Percentiles rank a stretch among this genome's conserved stretches.
Evolutionary conservation across 2,888 invertebrate species (phyloP).

Genomic region (Thalpophila matura): DNA sequence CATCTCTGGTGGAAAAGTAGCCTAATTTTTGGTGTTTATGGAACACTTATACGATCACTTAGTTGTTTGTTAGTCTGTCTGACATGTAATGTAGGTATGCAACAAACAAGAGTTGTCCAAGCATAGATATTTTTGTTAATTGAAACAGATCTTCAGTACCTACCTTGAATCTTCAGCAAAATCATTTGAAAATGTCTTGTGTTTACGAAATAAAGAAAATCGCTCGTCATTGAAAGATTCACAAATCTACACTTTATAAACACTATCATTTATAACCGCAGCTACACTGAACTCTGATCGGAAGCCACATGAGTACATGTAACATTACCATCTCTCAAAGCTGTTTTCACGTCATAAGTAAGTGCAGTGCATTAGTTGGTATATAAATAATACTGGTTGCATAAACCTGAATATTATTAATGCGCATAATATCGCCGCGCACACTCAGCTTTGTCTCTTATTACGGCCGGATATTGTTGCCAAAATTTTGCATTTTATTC

Average conservation of each 20-base stretch:
- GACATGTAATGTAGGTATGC: too few species aligned
- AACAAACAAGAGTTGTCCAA: too few species aligned
- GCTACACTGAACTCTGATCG: constrained; percentile 17
- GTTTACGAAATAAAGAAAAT: background rate
- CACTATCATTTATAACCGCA: background rate
- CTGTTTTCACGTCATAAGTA: constrained; percentile 35
- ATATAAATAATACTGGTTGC: constrained; percentile 59
- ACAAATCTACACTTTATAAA: constrained; percentile 13
- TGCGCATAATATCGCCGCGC: constrained; percentile 69
- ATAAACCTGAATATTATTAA: constrained; percentile 70
- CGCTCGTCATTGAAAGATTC: background rate
- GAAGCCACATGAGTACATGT: background rate
- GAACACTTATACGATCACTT: too few species aligned
- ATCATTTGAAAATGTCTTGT: background rate
- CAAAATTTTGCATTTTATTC: constrained; percentile 74
- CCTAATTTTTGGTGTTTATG: too few species aligned
- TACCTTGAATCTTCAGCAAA: too few species aligned
- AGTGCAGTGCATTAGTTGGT: constrained; percentile 57
- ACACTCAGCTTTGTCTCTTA: constrained; percentile 70
- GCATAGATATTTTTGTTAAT: too few species aligned
- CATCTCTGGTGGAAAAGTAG: too few species aligned
- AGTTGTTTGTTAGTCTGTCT: too few species aligned
- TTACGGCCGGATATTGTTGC: constrained; percentile 71
- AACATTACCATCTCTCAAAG: constrained; percentile 38
- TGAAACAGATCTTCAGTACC: too few species aligned